phyloP scores from a whole-genome alignment of 2,797 vertebrate genomes.

The Clarias platycephalus region DNA sequence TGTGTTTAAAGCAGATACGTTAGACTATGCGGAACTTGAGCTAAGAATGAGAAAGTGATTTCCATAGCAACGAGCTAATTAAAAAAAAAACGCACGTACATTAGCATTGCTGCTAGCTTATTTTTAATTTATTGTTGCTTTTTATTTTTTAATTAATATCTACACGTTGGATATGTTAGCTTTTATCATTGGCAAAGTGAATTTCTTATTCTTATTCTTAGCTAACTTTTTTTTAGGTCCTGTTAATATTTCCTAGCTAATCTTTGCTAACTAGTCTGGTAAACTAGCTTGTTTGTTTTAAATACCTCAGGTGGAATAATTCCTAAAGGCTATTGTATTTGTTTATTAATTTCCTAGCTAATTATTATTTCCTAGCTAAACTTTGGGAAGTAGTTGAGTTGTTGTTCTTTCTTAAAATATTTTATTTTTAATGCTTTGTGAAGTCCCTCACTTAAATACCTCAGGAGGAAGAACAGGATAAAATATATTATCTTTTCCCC shows the following conservation, averaged over 20 bases:
- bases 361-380: not conserved
- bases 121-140: not conserved
- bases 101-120: not conserved
- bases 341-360: not conserved
- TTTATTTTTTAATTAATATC: not conserved
- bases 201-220: not conserved
- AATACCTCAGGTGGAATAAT: not conserved
- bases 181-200: not conserved
- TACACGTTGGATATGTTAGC: not conserved
- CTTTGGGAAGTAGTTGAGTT: not conserved
- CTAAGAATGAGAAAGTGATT: not conserved
- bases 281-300: not conserved
- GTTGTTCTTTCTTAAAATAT: not conserved
- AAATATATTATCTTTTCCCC: not conserved
- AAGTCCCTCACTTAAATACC: not conserved
- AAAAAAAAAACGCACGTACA: not conserved
- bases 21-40: not conserved
- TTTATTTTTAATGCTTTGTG: not conserved
- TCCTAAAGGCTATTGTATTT: not conserved
- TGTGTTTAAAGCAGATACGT: not conserved
- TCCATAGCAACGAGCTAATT: not conserved
- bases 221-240: not conserved
- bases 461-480: not conserved
- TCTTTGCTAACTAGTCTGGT: not conserved
- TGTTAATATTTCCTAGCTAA: not conserved